Evolutionary conservation across 2,113 vertebrate genomes (phyloP).

Genomic region (Ophiodon elongatus): DNA sequence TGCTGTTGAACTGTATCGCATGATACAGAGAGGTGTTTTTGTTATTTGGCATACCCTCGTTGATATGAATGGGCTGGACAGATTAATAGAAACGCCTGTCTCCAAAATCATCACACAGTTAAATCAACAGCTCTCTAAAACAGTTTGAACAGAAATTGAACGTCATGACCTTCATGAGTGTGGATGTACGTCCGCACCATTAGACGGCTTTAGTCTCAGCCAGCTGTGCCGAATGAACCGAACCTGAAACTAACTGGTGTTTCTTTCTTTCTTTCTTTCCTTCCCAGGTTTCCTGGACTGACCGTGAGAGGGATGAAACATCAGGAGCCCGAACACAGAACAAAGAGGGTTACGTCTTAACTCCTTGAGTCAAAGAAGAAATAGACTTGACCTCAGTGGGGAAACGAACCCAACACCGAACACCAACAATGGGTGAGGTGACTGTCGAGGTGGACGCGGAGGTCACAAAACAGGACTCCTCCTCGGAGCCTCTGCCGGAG

Average conservation of each 20-base stretch:
- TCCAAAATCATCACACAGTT: neutral
- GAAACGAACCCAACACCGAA: neutral
- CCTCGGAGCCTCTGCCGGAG: slow-evolving; percentile 46
- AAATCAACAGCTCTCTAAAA: neutral
- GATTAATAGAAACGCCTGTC: neutral
- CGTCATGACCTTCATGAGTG: neutral
- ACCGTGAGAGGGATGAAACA: slow-evolving; percentile 20
- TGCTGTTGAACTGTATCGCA: neutral
- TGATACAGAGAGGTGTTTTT: neutral
- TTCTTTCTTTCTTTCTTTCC: slow-evolving; percentile 52
- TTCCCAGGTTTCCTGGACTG: slow-evolving; percentile 11
- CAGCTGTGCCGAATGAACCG: neutral
- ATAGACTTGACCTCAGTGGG: neutral
- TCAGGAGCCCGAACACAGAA: slow-evolving; percentile 12
- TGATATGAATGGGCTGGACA: neutral
- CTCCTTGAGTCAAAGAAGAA: slow-evolving; percentile 5
- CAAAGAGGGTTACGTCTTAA: neutral
- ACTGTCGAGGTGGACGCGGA: slow-evolving; percentile 33
- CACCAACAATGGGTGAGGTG: slow-evolving; percentile 57
- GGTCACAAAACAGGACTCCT: slow-evolving; percentile 18
- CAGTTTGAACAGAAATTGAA: neutral
- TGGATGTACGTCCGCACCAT: too few relatives aligned
- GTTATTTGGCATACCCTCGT: neutral
- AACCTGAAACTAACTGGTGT: neutral
- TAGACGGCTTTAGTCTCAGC: neutral